Evolutionary conservation across 2,888 invertebrate species (phyloP).

Genomic region (Blastobasis lacticolella): DNA sequence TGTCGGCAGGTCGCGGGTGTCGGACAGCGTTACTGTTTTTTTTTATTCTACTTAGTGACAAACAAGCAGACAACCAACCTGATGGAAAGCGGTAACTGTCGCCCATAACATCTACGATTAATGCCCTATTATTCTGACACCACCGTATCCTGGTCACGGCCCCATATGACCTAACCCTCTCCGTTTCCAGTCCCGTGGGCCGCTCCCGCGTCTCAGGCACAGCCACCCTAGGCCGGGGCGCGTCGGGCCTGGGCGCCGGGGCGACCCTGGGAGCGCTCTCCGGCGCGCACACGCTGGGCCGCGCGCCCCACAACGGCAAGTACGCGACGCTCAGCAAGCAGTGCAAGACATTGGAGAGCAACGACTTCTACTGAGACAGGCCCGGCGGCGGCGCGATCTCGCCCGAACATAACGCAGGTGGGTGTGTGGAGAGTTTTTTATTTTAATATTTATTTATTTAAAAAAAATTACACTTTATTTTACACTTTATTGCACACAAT

Average conservation of each 20-base stretch:
- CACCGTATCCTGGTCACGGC: too few relatives aligned
- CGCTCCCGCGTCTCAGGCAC: constrained; percentile 59
- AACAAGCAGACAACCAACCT: too few relatives aligned
- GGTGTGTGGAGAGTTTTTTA: neutral
- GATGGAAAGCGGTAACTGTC: too few relatives aligned
- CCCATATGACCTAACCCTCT: too few relatives aligned
- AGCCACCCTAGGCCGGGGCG: constrained; percentile 57
- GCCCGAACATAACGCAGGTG: constrained; percentile 28
- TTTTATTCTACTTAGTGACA: too few relatives aligned
- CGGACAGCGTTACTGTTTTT: too few relatives aligned
- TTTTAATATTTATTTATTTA: neutral
- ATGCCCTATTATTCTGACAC: too few relatives aligned
- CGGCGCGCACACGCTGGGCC: constrained; percentile 78
- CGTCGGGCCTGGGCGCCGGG: constrained; percentile 51
- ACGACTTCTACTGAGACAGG: constrained; percentile 95
- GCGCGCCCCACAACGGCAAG: constrained; percentile 86
- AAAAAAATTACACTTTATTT: neutral
- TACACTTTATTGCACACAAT: neutral
- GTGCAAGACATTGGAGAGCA: constrained; percentile 95
- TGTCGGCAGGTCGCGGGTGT: too few relatives aligned
- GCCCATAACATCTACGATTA: too few relatives aligned
- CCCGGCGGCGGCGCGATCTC: constrained; percentile 72
- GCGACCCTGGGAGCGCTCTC: constrained; percentile 40
- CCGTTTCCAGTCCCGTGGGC: constrained; percentile 8
- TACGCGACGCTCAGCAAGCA: constrained; percentile 97